phyloP scores from a whole-genome alignment of 2,888 invertebrate genomes.

The Laothoe populi region DNA sequence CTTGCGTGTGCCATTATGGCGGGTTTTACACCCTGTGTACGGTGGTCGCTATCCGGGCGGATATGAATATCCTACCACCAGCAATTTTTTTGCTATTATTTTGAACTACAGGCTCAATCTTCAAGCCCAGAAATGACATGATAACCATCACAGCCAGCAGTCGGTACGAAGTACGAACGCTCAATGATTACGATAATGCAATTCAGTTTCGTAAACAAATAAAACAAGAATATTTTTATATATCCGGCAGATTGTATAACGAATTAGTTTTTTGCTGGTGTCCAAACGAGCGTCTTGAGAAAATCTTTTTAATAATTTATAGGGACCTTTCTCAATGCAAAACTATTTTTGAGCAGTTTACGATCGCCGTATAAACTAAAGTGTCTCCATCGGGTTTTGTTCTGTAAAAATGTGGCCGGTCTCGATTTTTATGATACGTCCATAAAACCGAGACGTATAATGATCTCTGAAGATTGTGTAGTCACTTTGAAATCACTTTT shows the following conservation, averaged over 20 bases:
- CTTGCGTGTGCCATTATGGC: too few species aligned
- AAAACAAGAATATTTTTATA: background rate
- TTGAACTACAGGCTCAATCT: too few species aligned
- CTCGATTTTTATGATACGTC: slow-evolving; percentile 68
- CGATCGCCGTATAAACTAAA: slow-evolving; percentile 60
- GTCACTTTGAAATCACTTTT: slow-evolving; percentile 49
- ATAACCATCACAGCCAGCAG: too few species aligned
- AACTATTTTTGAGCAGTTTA: slow-evolving; percentile 57
- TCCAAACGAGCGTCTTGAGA: background rate
- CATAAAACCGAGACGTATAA: slow-evolving; percentile 73
- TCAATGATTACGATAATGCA: background rate
- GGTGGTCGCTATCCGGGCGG: too few species aligned
- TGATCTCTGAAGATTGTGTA: slow-evolving; percentile 45
- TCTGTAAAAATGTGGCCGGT: slow-evolving; percentile 62
- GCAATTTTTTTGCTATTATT: too few species aligned
- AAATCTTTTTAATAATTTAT: slow-evolving; percentile 32
- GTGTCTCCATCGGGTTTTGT: slow-evolving; percentile 26
- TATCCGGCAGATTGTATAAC: slow-evolving; percentile 2
- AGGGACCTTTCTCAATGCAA: slow-evolving; percentile 28
- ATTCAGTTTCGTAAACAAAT: background rate
- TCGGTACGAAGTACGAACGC: background rate
- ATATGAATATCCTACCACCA: too few species aligned
- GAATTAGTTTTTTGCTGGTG: background rate
- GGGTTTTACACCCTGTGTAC: too few species aligned
- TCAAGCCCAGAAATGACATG: too few species aligned